A percentile compares a stretch with the other conserved stretches of the same genome.
Evolutionary conservation across 2,888 invertebrate species (phyloP).

Genomic region (Eristalinus sepulchralis): DNA sequence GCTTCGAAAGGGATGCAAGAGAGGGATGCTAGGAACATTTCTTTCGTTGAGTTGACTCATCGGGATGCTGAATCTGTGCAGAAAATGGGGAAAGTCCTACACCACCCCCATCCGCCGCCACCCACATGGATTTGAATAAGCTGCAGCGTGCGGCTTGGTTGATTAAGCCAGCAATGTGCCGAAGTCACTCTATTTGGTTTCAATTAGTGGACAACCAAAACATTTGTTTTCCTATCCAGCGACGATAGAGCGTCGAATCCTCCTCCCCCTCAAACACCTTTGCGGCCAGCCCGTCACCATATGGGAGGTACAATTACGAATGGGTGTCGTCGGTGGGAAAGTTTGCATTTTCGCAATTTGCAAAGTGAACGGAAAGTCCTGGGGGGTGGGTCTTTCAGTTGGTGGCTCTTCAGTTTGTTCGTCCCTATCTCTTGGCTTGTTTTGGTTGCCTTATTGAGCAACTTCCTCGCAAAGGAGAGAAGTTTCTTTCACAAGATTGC

Average conservation of each 20-base stretch:
- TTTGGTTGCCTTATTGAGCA: background rate
- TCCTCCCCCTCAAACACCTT: background rate
- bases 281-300: background rate
- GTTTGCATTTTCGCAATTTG: conserved; percentile 23
- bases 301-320: conserved; percentile 5
- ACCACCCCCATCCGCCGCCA: background rate
- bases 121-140: conserved; percentile 21
- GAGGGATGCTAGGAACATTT: conserved; percentile 38
- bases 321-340: background rate
- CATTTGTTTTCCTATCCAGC: conserved; percentile 51
- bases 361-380: conserved; percentile 7
- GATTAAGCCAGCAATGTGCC: conserved; percentile 53
- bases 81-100: background rate
- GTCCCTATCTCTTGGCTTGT: background rate
- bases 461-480: background rate
- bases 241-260: background rate
- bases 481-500: conserved; percentile 22
- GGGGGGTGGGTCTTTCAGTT: background rate
- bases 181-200: conserved; percentile 66
- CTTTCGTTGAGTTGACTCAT: conserved; percentile 50
- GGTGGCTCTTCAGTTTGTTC: background rate
- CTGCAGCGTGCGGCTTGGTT: conserved; percentile 35
- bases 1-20: background rate
- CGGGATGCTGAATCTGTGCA: conserved; percentile 54
- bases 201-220: conserved; percentile 59